phyloP scores from a whole-genome alignment of 2,113 vertebrate species.

The Xenus cinereus region DNA sequence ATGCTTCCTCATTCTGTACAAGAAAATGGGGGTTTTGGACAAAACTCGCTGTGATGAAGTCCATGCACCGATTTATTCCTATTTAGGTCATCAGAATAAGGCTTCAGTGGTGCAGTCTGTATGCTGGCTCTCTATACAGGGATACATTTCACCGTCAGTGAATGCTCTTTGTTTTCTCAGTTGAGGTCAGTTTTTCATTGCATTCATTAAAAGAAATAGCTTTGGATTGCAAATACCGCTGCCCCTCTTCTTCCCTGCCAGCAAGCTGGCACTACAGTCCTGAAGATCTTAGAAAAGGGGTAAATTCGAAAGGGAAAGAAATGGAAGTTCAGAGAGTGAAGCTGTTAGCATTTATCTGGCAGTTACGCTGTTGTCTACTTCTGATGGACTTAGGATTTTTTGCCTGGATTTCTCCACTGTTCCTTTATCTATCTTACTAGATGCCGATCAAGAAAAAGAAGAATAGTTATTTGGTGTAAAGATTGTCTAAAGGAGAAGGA shows the following conservation, averaged over 20 bases:
- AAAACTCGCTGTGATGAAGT: not conserved
- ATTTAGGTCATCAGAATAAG: constrained; percentile 51
- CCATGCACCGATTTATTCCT: constrained; percentile 36
- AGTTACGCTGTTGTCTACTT: not conserved
- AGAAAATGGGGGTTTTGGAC: not conserved
- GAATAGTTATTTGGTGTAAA: not conserved
- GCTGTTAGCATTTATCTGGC: not conserved
- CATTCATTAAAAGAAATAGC: constrained; percentile 50
- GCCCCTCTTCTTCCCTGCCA: not conserved
- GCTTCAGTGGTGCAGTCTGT: constrained; percentile 8
- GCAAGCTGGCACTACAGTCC: not conserved
- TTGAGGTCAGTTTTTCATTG: constrained; percentile 60
- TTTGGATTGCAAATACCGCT: constrained; percentile 7
- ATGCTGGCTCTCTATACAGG: constrained; percentile 14
- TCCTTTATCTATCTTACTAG: not conserved
- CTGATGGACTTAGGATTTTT: not conserved
- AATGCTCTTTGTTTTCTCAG: constrained; percentile 59
- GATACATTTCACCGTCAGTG: constrained; percentile 47
- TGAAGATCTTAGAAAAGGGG: not conserved
- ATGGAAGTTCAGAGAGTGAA: not conserved
- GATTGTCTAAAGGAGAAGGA: not conserved
- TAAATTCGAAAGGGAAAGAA: not conserved
- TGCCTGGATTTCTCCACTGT: not conserved
- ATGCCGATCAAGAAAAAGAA: not conserved
- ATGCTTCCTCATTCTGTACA: not conserved